A percentile compares a stretch with the other conserved stretches of the same genome.
These are phyloP conservation scores for Polypterus senegalus DNA, from an alignment of 2,113 vertebrate genomes.

Conservation along the genomic window DNA sequence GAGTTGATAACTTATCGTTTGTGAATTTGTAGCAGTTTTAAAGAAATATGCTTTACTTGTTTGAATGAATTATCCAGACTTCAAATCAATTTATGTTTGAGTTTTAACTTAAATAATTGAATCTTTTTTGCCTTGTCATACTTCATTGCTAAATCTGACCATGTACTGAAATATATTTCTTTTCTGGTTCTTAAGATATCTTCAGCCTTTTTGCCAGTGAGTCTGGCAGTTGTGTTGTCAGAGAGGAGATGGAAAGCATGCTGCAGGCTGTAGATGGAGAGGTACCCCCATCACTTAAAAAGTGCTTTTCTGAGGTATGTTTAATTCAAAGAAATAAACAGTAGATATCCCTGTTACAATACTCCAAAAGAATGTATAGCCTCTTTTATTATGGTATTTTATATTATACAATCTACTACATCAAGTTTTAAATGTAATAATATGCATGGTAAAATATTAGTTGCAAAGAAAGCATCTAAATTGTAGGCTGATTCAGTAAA, in stretches of 20 bases:
- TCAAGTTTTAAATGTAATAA: too few relatives aligned
- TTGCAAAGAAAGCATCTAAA: too few relatives aligned
- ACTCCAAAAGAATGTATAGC: too few relatives aligned
- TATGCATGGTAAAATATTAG: too few relatives aligned
- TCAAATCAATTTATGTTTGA: background rate
- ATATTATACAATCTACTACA: too few relatives aligned
- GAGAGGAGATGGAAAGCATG: conserved; percentile 89
- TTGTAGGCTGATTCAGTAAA: too few relatives aligned
- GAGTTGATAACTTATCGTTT: too few relatives aligned
- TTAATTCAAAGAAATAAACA: background rate
- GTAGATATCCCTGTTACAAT: too few relatives aligned
- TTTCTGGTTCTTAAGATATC: conserved; percentile 61
- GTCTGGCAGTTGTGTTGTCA: conserved; percentile 77
- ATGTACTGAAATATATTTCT: conserved; percentile 6
- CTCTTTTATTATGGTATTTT: too few relatives aligned
- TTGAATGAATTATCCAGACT: too few relatives aligned
- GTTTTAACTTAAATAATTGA: background rate
- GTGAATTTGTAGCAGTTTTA: too few relatives aligned
- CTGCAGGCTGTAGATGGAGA: conserved; percentile 85
- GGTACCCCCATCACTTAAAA: conserved; percentile 76
- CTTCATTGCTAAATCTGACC: background rate
- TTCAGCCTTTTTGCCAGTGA: conserved; percentile 95
- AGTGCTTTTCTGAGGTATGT: conserved; percentile 82
- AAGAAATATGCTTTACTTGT: too few relatives aligned
- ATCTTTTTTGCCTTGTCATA: background rate